Conservation (phyloP, 2,113 vertebrate species). For the Stigmatopora argus region DNA sequence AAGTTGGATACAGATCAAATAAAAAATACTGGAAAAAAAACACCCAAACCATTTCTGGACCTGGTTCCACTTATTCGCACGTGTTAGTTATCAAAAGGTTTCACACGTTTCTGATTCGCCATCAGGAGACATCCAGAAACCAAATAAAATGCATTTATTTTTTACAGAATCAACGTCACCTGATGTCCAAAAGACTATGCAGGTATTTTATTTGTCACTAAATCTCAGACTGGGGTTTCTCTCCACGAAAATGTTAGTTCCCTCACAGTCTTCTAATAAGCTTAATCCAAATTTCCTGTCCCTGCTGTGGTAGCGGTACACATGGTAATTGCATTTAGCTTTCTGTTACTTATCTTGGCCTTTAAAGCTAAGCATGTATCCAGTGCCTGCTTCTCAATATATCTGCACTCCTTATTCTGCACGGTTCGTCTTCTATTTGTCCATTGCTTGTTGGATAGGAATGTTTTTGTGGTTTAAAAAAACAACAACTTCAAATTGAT, state of each 20-base stretch:
- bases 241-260: neutral
- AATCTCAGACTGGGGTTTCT: conserved; percentile 37
- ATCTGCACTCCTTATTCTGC: no score
- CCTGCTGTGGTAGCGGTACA: conserved; percentile 24
- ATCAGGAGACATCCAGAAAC: conserved; percentile 27
- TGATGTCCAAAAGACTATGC: conserved; percentile 69
- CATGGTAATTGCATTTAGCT: conserved; percentile 5
- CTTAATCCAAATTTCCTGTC: conserved; percentile 19
- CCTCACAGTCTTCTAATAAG: neutral
- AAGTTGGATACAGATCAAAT: no score
- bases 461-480: no score
- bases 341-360: no score
- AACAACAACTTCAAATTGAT: no score
- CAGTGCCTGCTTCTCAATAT: no score
- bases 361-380: no score
- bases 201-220: conserved; percentile 67
- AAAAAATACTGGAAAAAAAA: no score
- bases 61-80: neutral
- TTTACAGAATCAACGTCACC: conserved; percentile 72
- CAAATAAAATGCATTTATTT: conserved; percentile 68
- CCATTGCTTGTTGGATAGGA: no score
- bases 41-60: no score
- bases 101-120: neutral
- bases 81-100: neutral
- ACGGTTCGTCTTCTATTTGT: no score